A percentile compares a stretch with the other conserved stretches of the same genome.
These are phyloP conservation scores for Miichthys miiuy DNA, from an alignment of 2,797 vertebrate species.

Conservation along the genomic window DNA sequence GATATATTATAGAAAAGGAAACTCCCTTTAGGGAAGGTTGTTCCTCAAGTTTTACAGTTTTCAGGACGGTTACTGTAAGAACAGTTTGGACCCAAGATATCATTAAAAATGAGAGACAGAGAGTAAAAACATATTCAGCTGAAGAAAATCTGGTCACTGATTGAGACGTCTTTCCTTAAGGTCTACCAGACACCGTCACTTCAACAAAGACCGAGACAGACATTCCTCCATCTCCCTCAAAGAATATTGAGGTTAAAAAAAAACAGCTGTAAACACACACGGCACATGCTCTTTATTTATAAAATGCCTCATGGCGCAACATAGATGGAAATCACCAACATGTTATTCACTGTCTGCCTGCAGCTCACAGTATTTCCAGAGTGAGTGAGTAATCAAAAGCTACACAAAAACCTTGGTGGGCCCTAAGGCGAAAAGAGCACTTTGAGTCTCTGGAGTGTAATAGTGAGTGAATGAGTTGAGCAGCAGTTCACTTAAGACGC, in stretches of 20 bases:
- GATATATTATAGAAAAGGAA: constrained; percentile 23
- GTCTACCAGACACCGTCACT: not conserved
- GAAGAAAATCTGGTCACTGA: not conserved
- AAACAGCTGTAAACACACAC: constrained; percentile 12
- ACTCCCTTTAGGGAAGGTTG: constrained; percentile 36
- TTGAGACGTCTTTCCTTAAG: not conserved
- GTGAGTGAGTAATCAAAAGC: constrained; percentile 75
- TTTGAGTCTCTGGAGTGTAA: constrained; percentile 68
- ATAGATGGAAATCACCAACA: constrained; percentile 62
- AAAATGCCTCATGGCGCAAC: constrained; percentile 52
- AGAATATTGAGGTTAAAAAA: not conserved
- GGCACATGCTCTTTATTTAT: constrained; percentile 37
- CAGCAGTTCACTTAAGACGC: constrained; percentile 60
- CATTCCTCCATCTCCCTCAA: not conserved
- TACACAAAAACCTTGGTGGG: constrained; percentile 73
- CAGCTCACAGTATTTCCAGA: constrained; percentile 61
- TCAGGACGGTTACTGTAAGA: not conserved
- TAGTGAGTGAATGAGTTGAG: constrained; percentile 66
- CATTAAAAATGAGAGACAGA: not conserved
- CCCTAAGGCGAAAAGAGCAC: constrained; percentile 77
- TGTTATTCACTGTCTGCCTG: constrained; percentile 65
- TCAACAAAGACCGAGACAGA: not conserved
- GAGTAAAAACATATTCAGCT: not conserved
- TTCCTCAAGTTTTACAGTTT: constrained; percentile 23
- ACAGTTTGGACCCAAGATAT: not conserved